A percentile compares a stretch with the other conserved stretches of the same genome.
Evolutionary conservation across 2,113 vertebrate species (phyloP).

Genomic region (Porphyrio hochstetteri): DNA sequence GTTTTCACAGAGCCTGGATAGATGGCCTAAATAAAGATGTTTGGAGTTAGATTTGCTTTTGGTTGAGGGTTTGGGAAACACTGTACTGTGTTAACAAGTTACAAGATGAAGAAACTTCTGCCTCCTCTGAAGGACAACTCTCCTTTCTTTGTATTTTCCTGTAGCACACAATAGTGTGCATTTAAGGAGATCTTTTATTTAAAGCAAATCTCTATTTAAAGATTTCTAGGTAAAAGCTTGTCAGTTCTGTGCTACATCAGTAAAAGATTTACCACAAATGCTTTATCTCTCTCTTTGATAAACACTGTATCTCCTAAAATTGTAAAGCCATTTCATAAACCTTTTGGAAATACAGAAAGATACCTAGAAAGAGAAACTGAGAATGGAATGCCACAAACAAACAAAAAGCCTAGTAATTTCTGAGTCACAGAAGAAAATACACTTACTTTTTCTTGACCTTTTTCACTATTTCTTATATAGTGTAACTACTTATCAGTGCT

Average conservation of each 20-base stretch:
- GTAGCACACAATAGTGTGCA: not conserved
- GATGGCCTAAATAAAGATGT: slow-evolving; percentile 12
- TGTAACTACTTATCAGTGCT: not conserved
- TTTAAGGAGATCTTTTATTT: not conserved
- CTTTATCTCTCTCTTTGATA: not conserved
- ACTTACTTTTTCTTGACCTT: not conserved
- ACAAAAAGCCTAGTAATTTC: not conserved
- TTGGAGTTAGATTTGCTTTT: not conserved
- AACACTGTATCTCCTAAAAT: not conserved
- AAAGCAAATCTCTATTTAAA: not conserved
- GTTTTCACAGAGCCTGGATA: not conserved
- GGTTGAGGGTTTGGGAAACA: not conserved
- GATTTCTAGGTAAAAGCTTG: not conserved
- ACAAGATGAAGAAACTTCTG: not conserved
- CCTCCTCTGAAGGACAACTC: not conserved
- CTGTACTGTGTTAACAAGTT: not conserved
- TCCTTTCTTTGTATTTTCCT: not conserved
- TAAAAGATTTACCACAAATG: not conserved
- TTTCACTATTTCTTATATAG: not conserved
- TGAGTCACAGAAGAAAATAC: not conserved
- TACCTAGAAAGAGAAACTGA: not conserved
- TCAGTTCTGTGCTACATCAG: not conserved
- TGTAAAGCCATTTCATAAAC: not conserved
- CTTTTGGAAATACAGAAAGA: not conserved
- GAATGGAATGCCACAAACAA: not conserved